These are phyloP conservation scores for Bufotes viridis DNA, from an alignment of 2,797 vertebrate genomes.

Conservation along the genomic window DNA sequence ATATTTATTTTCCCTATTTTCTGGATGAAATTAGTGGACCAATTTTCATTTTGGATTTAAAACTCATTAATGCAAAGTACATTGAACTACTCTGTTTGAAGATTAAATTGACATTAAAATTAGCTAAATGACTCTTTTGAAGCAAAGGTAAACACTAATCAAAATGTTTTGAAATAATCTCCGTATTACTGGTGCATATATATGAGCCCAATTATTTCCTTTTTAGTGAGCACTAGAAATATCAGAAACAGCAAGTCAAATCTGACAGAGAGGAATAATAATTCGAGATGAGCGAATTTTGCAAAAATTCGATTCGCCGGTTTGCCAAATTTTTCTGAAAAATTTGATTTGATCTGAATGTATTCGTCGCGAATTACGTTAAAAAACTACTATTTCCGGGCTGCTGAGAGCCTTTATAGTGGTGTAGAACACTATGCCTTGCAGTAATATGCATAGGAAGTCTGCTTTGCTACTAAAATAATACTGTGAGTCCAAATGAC, in stretches of 20 bases:
- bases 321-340: no score
- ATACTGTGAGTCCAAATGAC: no score
- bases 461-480: no score
- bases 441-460: no score
- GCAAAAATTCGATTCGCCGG: no score
- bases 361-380: no score
- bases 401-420: no score
- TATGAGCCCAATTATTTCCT: constrained; percentile 58
- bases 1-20: constrained; percentile 56
- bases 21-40: constrained; percentile 59
- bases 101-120: constrained; percentile 66
- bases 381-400: no score
- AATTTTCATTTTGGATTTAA: constrained; percentile 66
- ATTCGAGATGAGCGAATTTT: no score
- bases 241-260: constrained; percentile 29
- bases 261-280: neutral
- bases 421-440: no score
- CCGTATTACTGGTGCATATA: constrained; percentile 60
- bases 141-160: constrained; percentile 67
- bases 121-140: constrained; percentile 64
- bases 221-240: constrained; percentile 43
- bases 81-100: constrained; percentile 60
- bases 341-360: no score
- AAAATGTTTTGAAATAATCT: constrained; percentile 68
- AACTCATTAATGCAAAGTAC: constrained; percentile 65